These are phyloP conservation scores for Craniophora ligustri DNA, from an alignment of 2,888 invertebrate genomes.

Conservation along the genomic window DNA sequence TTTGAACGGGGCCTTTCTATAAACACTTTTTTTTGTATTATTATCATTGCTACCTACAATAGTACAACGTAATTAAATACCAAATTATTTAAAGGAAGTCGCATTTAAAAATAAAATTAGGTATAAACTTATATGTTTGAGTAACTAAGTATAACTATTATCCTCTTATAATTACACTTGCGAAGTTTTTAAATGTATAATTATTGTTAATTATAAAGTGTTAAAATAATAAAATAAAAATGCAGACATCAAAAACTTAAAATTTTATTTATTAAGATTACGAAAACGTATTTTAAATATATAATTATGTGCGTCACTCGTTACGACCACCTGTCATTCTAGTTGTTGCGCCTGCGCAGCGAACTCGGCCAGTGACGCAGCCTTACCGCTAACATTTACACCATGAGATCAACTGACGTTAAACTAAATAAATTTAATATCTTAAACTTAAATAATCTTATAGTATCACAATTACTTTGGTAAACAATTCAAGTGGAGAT, in stretches of 20 bases:
- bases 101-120: background rate
- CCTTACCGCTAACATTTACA: slow-evolving; percentile 41
- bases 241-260: slow-evolving; percentile 9
- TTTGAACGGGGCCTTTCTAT: too few relatives aligned
- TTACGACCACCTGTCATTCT: slow-evolving; percentile 14
- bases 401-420: slow-evolving; percentile 69
- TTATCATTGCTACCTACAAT: too few relatives aligned
- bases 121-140: background rate
- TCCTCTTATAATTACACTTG: background rate
- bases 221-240: slow-evolving; percentile 14
- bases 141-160: too few relatives aligned
- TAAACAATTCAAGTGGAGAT: slow-evolving; percentile 46
- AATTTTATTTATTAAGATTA: slow-evolving; percentile 36
- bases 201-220: background rate
- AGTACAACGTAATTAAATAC: too few relatives aligned
- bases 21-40: too few relatives aligned
- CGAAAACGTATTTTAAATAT: slow-evolving; percentile 33
- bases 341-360: slow-evolving; percentile 9
- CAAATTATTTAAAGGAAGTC: too few relatives aligned
- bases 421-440: slow-evolving; percentile 49
- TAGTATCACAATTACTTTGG: slow-evolving; percentile 76
- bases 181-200: background rate
- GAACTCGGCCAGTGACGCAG: slow-evolving; percentile 24
- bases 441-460: slow-evolving; percentile 50
- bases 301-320: slow-evolving; percentile 42